These are phyloP conservation scores for Drosophila burlai DNA, from an alignment of 1,140 invertebrate species.

Conservation along the genomic window DNA sequence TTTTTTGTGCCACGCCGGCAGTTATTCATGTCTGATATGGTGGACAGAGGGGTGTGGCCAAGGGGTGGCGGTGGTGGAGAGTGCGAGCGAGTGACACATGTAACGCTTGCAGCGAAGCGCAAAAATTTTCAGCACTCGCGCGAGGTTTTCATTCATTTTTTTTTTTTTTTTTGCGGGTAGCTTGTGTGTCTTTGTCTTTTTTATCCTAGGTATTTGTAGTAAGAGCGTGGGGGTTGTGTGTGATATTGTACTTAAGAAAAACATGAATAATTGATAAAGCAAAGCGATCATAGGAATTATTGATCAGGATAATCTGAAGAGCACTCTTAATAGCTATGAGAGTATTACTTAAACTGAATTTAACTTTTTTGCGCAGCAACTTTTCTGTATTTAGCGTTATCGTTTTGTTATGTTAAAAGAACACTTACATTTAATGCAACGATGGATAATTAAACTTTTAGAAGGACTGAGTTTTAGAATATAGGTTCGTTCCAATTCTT, in stretches of 20 bases:
- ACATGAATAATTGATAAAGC: neutral
- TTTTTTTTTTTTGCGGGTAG: neutral
- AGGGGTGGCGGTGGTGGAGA: neutral
- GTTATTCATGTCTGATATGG: conserved; percentile 19
- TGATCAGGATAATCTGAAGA: neutral
- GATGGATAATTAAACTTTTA: too few species aligned
- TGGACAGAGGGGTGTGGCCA: neutral
- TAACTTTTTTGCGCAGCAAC: too few species aligned
- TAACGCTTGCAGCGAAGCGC: conserved; percentile 49
- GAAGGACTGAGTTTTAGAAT: too few species aligned
- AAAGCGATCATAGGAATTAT: neutral
- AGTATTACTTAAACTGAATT: too few species aligned
- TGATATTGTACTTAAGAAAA: conserved; percentile 4
- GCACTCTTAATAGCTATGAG: too few species aligned
- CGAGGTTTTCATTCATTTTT: conserved; percentile 17
- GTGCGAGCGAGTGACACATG: conserved; percentile 46
- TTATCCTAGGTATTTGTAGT: neutral
- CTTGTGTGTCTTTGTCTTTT: conserved; percentile 14
- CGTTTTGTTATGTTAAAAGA: too few species aligned
- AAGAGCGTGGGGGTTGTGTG: neutral
- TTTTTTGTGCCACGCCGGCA: conserved; percentile 20
- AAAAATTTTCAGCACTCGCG: conserved; percentile 46
- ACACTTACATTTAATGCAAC: too few species aligned
- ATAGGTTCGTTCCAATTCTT: too few species aligned
- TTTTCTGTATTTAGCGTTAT: too few species aligned